Evolutionary conservation across 2,113 vertebrate species (phyloP).

Genomic region (Callionymus lyra): DNA sequence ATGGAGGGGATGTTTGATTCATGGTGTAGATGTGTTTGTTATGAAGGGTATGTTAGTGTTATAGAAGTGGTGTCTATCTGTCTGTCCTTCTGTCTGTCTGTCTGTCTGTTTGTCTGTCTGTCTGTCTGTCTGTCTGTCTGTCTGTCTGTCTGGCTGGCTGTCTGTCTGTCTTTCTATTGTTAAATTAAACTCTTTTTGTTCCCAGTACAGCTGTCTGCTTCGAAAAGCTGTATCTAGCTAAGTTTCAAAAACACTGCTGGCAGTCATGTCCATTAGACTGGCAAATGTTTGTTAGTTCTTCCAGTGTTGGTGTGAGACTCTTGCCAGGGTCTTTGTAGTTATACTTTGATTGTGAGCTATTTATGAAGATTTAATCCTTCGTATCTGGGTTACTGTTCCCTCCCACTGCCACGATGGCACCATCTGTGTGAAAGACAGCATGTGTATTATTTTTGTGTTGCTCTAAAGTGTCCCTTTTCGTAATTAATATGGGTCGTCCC

Average conservation of each 20-base stretch:
- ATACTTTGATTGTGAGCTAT: conserved; percentile 16
- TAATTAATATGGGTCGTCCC: conserved; percentile 29
- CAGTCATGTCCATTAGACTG: background rate
- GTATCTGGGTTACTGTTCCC: conserved; percentile 45
- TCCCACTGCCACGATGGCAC: conserved; percentile 36
- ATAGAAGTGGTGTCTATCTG: too few relatives aligned
- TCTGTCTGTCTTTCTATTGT: too few relatives aligned
- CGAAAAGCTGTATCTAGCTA: background rate
- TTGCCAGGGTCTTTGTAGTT: conserved; percentile 2
- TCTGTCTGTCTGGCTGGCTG: too few relatives aligned
- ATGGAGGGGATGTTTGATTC: too few relatives aligned
- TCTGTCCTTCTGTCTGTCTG: too few relatives aligned
- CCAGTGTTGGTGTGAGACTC: conserved; percentile 4
- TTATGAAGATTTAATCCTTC: conserved; percentile 41
- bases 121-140: too few relatives aligned
- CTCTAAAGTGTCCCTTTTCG: conserved; percentile 33
- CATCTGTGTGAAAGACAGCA: conserved; percentile 44
- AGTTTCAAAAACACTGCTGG: background rate
- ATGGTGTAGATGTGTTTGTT: too few relatives aligned
- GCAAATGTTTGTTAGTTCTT: conserved; percentile 1
- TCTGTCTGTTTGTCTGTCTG: too few relatives aligned
- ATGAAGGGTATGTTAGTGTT: too few relatives aligned
- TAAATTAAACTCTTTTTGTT: too few relatives aligned
- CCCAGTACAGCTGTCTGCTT: background rate
- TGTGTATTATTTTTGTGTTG: conserved; percentile 5